Conservation (phyloP, 2,888 invertebrate species). For the Chloroclysta siterata region DNA sequence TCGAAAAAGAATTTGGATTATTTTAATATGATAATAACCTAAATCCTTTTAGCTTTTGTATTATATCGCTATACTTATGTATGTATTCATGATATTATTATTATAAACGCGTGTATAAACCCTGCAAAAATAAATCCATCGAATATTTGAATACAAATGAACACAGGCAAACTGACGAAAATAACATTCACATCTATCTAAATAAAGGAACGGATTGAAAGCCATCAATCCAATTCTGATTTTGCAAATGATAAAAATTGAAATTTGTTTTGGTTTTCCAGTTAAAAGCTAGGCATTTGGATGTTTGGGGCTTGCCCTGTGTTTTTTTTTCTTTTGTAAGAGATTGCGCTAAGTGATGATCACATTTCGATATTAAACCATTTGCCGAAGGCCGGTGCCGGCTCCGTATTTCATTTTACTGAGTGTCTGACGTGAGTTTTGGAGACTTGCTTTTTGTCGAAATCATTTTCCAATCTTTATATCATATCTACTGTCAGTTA, state of each 20-base stretch:
- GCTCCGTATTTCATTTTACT: constrained; percentile 85
- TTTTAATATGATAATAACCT: background rate
- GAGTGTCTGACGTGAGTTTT: constrained; percentile 83
- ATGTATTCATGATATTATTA: constrained; percentile 1
- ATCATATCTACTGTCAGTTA: constrained; percentile 73
- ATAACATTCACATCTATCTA: constrained; percentile 50
- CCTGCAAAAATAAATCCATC: constrained; percentile 19
- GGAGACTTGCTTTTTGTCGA: constrained; percentile 80
- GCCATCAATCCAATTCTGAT: constrained; percentile 62
- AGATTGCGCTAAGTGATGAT: constrained; percentile 85
- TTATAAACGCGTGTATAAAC: constrained; percentile 3
- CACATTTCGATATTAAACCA: constrained; percentile 86
- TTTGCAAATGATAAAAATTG: constrained; percentile 72
- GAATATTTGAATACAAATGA: constrained; percentile 21
- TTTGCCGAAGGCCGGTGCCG: constrained; percentile 82
- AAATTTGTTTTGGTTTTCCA: constrained; percentile 76
- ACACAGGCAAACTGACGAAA: constrained; percentile 36
- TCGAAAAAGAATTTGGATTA: background rate
- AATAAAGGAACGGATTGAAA: constrained; percentile 63
- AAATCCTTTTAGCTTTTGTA: background rate
- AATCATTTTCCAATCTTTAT: constrained; percentile 81
- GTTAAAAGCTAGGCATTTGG: constrained; percentile 71
- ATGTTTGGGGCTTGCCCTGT: constrained; percentile 71
- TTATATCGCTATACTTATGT: background rate
- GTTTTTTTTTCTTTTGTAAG: constrained; percentile 81